Conservation (phyloP, 2,113 vertebrate genomes). For the Gasterosteus aculeatus region DNA sequence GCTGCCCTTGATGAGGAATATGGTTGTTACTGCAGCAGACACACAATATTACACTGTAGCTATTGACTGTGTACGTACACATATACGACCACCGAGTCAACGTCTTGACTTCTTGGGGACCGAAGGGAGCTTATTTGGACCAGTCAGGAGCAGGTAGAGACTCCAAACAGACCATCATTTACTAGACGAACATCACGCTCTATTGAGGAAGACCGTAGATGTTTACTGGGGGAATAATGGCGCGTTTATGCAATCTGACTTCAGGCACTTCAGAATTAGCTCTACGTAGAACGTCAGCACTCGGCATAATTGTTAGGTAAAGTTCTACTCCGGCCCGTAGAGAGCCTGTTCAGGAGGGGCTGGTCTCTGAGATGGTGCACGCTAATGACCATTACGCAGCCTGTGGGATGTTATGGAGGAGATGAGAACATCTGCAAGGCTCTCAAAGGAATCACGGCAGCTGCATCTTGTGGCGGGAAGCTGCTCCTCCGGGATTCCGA, state of each 20-base stretch:
- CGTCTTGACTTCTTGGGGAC: neutral
- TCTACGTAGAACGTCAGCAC: neutral
- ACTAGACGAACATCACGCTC: neutral
- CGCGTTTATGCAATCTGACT: no score
- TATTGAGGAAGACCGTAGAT: neutral
- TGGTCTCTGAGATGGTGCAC: neutral
- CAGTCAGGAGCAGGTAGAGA: no score
- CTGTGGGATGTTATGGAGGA: neutral
- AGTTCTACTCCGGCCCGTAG: slow-evolving; percentile 1
- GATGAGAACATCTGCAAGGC: slow-evolving; percentile 8
- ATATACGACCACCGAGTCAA: no score
- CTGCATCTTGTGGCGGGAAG: slow-evolving; percentile 21
- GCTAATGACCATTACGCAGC: neutral
- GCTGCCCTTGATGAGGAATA: slow-evolving; percentile 10
- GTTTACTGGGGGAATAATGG: no score
- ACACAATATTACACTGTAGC: neutral
- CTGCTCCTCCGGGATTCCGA: slow-evolving; percentile 20
- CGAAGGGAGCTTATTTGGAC: no score
- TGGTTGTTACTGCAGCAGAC: slow-evolving; percentile 22
- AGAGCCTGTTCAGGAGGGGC: neutral
- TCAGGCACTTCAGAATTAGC: neutral
- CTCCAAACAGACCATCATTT: no score
- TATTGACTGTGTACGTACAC: no score
- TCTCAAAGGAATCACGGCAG: no score
- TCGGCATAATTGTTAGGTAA: no score